Base-by-base conservation (phyloP, 2,797 vertebrate genomes). In the Hoplostethus atlanticus region DNA sequence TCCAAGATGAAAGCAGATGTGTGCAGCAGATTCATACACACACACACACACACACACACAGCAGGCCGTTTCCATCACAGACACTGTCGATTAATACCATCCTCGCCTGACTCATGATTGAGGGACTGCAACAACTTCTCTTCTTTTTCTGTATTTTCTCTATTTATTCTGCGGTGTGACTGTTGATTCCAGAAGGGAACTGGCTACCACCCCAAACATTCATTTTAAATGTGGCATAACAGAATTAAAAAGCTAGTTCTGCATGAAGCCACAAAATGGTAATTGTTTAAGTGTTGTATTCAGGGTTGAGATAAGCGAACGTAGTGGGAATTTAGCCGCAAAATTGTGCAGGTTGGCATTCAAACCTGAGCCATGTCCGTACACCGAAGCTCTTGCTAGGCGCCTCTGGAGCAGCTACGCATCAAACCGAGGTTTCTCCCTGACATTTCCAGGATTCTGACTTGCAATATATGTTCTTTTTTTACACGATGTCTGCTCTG, bases 101-200 rank as follows among this genome's bases (percentile, higher is more conserved):
- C 74, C 6, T 40, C 52, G 71, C 34, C 52, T 63, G 62, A 38
- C 69, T 71, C 61, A 25, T 68, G 55, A 83, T 53, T 72, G 68
- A 83, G 36, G 30, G 56, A 67, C 67, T 84, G 52, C 55, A 55
- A 58, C 58, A 34, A 62, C 34, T 28, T 59, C 70, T 71, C 54
- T 68, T 61, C 47, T 52, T 73, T 73, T 80, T 71, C 65, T 17
- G 61, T 68, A 53, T 65, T 55, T 55, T 57, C 62, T 80, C 68
- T 72, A 75, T 90, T 87, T 76, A 84, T 85, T 84, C 70, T 83
- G 68, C 71, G 56, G 73, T 17, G 61, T 83, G 84, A 86, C 84
- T 89, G 81, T 88, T 92, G 90, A 92, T 92, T 90, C 84, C 73
- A 76, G 81, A 84, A 82, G 83, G 80, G 76, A 84, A 77, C 69